These are phyloP conservation scores for Meiosimyza platycephala DNA, from an alignment of 2,888 invertebrate species.

Conservation along the genomic window DNA sequence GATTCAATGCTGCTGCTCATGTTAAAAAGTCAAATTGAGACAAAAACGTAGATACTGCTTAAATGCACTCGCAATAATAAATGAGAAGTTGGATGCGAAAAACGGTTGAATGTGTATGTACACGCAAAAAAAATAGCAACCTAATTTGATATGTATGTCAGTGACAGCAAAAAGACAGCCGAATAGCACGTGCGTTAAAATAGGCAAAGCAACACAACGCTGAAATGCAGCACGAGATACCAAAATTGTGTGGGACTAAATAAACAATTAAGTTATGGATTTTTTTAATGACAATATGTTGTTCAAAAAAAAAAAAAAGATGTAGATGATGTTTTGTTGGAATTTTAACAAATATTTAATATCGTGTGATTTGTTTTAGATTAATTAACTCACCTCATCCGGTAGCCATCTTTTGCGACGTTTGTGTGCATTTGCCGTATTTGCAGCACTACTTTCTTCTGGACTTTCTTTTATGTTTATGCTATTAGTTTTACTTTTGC, in stretches of 20 bases:
- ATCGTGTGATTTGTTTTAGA: not conserved
- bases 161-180: conserved; percentile 10
- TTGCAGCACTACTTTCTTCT: not conserved
- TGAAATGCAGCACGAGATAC: too few species aligned
- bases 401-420: conserved; percentile 75
- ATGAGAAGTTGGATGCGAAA: not conserved
- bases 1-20: conserved; percentile 2
- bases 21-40: conserved; percentile 7
- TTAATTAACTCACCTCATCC: conserved; percentile 70
- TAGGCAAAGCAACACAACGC: too few species aligned
- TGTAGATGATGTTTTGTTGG: too few species aligned
- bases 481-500: conserved; percentile 5
- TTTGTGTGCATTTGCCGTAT: conserved; percentile 47
- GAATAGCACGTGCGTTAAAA: too few species aligned
- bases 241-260: too few species aligned
- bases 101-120: not conserved
- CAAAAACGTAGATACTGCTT: not conserved
- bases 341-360: too few species aligned
- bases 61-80: not conserved
- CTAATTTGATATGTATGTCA: conserved; percentile 23
- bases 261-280: too few species aligned
- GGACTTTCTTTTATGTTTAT: not conserved
- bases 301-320: too few species aligned
- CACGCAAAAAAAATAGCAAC: not conserved
- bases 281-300: too few species aligned